phyloP scores from a whole-genome alignment of 2,797 vertebrate genomes.

The Ctenopoma multispine region DNA sequence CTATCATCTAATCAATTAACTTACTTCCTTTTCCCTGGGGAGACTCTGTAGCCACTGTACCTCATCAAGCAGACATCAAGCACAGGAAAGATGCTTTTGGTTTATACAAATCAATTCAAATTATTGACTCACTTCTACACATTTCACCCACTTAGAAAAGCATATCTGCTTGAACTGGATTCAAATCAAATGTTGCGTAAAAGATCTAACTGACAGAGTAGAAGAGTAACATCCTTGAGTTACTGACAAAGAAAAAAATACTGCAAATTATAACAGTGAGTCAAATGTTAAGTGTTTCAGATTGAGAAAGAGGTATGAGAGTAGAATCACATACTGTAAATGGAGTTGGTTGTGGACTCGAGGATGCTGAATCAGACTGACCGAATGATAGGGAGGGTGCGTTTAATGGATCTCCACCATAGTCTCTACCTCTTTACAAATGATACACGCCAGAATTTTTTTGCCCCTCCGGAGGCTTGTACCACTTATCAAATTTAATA shows the following conservation, averaged over 20 bases:
- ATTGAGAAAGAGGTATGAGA: slow-evolving; percentile 14
- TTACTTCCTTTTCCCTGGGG: slow-evolving; percentile 60
- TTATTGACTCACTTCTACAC: slow-evolving; percentile 29
- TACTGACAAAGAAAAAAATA: slow-evolving; percentile 24
- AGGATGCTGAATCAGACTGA: slow-evolving; percentile 54
- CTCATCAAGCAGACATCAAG: slow-evolving; percentile 29
- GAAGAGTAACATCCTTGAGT: slow-evolving; percentile 8
- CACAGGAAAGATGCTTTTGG: slow-evolving; percentile 32
- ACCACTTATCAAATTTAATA: slow-evolving; percentile 86
- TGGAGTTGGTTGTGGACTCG: slow-evolving; percentile 45
- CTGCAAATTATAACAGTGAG: slow-evolving; percentile 9
- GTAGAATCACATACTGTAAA: slow-evolving; percentile 14
- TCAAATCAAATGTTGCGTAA: slow-evolving; percentile 34
- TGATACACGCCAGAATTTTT: slow-evolving; percentile 75
- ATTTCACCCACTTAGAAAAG: slow-evolving; percentile 30
- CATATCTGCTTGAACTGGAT: slow-evolving; percentile 37
- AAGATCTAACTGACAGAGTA: slow-evolving; percentile 21
- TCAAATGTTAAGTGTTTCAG: slow-evolving; percentile 45
- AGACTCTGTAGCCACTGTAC: slow-evolving; percentile 37
- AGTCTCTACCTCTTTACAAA: slow-evolving; percentile 58
- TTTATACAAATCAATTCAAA: slow-evolving; percentile 45
- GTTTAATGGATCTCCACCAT: slow-evolving; percentile 67
- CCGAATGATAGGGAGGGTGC: slow-evolving; percentile 63
- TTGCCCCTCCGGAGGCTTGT: slow-evolving; percentile 79
- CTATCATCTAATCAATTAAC: slow-evolving; percentile 76